Base-by-base conservation (phyloP, 1,140 invertebrate genomes). In the Mycetomoellerius zeteki region DNA sequence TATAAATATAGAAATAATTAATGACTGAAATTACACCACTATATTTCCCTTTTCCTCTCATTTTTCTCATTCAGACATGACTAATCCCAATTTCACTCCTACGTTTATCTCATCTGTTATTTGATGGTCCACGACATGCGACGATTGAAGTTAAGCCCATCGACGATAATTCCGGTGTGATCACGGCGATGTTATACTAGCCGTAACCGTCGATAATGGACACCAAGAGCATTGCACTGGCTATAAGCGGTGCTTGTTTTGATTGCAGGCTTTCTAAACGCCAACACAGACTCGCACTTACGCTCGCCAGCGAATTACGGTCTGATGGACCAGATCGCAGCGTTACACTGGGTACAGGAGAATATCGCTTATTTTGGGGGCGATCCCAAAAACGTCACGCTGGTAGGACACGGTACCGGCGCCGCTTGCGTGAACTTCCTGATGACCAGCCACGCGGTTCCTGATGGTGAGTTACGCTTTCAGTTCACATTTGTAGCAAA, bases 341-440 rank as follows among this genome's bases (percentile, higher is more conserved):
- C 98, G 0, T 95, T 99, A 50, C 98, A 99, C 92, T 99, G 98
- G 98, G 97, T 99, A 58, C 98, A 99, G 93, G 98, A 99, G 94
- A 99, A 99, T 94, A 98, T 99, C 50, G 98, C 96, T 2, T 97
- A 97, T 82, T 99, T 99, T 92, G 98, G 98, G 21, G 99, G 99
- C 0, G 98, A 99, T 95, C 97, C 98, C 0, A 97, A 97, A 19
- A 99, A 98, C 93, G 98, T 99, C n/a, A 99, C 99, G 0, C 94
- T 99, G 0, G 97, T 99, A 92, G 99, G 99, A 0, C 99, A 99
- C 91, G 99, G 99, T 0, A 98, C 98, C 21, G 99, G 99, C 0
- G 99, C 99, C 0, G 98, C 99, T 12, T 98, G 98, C 93, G 98
- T 99, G 16, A 98, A 99, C 95, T 98, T 99, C 92, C 96, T 99